These are phyloP conservation scores for Antennarius striatus DNA, from an alignment of 2,113 vertebrate genomes.

Conservation along the genomic window DNA sequence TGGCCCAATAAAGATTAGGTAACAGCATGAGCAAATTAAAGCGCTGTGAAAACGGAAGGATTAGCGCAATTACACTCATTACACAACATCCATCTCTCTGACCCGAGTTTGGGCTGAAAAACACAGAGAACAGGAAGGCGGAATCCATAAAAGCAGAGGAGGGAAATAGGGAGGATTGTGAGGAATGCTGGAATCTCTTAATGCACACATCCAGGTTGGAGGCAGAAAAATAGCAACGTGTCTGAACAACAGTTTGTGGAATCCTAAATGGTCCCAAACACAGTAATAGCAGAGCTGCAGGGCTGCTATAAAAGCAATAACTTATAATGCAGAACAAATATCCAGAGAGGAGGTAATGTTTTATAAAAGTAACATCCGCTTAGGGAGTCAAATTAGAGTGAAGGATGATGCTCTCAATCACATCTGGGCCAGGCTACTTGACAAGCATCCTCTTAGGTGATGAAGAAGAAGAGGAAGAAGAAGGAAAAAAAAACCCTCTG, in stretches of 20 bases:
- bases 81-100: constrained; percentile 68
- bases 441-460: constrained; percentile 20
- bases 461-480: no score
- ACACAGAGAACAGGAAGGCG: constrained; percentile 58
- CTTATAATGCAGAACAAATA: constrained; percentile 58
- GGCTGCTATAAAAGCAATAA: constrained; percentile 55
- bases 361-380: constrained; percentile 50
- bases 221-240: constrained; percentile 70
- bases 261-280: constrained; percentile 52
- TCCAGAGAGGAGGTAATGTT: constrained; percentile 61
- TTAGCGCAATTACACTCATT: constrained; percentile 73
- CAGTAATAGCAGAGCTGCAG: constrained; percentile 47
- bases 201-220: constrained; percentile 67
- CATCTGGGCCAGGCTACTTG: constrained; percentile 30
- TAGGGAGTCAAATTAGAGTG: constrained; percentile 33
- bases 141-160: constrained; percentile 61
- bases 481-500: constrained; percentile 22
- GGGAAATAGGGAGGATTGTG: constrained; percentile 43
- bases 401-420: constrained; percentile 38
- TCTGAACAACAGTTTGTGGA: constrained; percentile 75
- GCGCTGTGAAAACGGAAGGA: constrained; percentile 69
- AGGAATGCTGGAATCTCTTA: constrained; percentile 76
- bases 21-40: constrained; percentile 75
- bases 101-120: constrained; percentile 56
- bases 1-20: constrained; percentile 73